Conservation (phyloP, 1,140 invertebrate species). For the Drosophila sp. region DNA sequence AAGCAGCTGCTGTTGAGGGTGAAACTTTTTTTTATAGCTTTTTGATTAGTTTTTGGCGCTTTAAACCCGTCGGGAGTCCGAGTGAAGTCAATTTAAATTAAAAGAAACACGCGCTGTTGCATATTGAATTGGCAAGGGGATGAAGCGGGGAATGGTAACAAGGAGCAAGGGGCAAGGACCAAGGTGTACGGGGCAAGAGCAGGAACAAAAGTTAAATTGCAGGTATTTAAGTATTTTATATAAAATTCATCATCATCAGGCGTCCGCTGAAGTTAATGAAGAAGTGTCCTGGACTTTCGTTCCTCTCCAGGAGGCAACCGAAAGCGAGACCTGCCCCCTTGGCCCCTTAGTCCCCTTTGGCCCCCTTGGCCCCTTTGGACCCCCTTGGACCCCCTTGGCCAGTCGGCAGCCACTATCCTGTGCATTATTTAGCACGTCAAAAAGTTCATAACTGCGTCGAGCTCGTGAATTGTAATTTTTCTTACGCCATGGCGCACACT, state of each 20-base stretch:
- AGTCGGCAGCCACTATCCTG: slow-evolving; percentile 49
- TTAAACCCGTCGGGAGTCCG: slow-evolving; percentile 49
- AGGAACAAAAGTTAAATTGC: slow-evolving; percentile 80
- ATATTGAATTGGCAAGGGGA: slow-evolving; percentile 61
- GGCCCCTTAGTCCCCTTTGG: slow-evolving; percentile 9
- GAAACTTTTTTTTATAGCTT: slow-evolving; percentile 77
- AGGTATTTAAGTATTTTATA: slow-evolving; percentile 84
- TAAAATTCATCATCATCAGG: slow-evolving; percentile 79
- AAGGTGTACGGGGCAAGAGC: not conserved
- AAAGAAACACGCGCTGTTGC: slow-evolving; percentile 62
- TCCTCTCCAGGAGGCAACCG: not conserved
- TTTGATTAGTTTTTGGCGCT: slow-evolving; percentile 77
- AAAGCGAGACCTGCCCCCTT: not conserved
- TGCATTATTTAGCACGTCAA: slow-evolving; percentile 82
- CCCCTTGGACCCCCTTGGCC: slow-evolving; percentile 35
- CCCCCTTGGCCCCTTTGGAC: slow-evolving; percentile 4
- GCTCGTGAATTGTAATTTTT: slow-evolving; percentile 82
- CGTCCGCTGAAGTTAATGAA: slow-evolving; percentile 69
- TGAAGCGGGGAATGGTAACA: not conserved
- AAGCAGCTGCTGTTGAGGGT: slow-evolving; percentile 17
- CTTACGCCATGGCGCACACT: slow-evolving; percentile 65
- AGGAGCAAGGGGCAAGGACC: not conserved
- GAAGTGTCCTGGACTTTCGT: slow-evolving; percentile 36
- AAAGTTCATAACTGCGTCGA: slow-evolving; percentile 79
- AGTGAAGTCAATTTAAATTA: slow-evolving; percentile 79